Percentiles rank a stretch among this genome's conserved stretches.
Conservation (phyloP, 2,888 invertebrate genomes). For the Eupithecia centaureata region DNA sequence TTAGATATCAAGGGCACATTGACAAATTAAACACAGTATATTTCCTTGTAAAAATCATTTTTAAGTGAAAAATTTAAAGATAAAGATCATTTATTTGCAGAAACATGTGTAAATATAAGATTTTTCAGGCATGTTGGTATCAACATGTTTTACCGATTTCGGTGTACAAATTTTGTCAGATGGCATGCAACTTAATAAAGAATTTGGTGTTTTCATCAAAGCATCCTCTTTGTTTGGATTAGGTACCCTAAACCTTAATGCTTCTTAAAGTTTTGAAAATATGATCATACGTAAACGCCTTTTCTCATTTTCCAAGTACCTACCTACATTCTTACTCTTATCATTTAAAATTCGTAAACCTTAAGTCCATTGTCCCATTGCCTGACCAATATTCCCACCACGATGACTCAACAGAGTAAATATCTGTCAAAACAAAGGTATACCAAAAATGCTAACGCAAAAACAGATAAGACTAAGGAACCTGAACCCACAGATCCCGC, state of each 20-base stretch:
- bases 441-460: constrained; percentile 61
- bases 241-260: neutral
- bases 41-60: too few relatives aligned
- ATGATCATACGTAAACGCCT: neutral
- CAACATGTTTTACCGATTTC: too few relatives aligned
- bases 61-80: too few relatives aligned
- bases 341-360: neutral
- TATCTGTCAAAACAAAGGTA: constrained; percentile 52
- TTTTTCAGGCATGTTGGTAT: too few relatives aligned
- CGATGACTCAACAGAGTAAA: constrained; percentile 44
- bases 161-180: too few relatives aligned
- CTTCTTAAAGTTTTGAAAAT: neutral
- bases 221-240: neutral
- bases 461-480: constrained; percentile 58
- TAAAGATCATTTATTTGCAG: too few relatives aligned
- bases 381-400: constrained; percentile 32
- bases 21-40: too few relatives aligned
- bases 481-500: constrained; percentile 51
- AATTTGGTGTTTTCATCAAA: neutral
- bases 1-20: too few relatives aligned
- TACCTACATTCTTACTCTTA: neutral
- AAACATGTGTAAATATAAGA: too few relatives aligned
- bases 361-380: constrained; percentile 11
- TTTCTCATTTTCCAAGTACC: neutral
- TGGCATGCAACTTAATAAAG: too few relatives aligned